Conservation (phyloP, 2,888 invertebrate genomes). For the Empis livida region DNA sequence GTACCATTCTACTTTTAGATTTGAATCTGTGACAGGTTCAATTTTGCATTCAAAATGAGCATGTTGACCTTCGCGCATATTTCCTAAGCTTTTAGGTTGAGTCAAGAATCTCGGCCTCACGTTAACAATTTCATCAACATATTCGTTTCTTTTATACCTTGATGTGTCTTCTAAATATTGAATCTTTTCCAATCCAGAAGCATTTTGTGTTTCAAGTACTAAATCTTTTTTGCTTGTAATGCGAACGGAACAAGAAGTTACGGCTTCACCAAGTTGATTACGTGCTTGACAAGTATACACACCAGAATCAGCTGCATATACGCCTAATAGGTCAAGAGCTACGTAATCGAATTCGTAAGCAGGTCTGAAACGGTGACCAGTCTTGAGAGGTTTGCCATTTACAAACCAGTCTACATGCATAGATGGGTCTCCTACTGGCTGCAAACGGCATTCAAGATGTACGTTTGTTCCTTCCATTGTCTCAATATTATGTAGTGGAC, state of each 20-base stretch:
- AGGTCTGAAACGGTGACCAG: conserved; percentile 88
- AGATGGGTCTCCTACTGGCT: conserved; percentile 80
- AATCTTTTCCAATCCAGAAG: conserved; percentile 82
- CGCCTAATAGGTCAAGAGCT: conserved; percentile 87
- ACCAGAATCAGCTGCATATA: conserved; percentile 94
- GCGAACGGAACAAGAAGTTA: conserved; percentile 80
- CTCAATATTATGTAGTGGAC: conserved; percentile 78
- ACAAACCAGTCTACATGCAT: conserved; percentile 96
- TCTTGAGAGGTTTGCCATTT: conserved; percentile 83
- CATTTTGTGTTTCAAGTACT: conserved; percentile 78
- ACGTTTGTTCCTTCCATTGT: conserved; percentile 84
- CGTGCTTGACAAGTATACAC: conserved; percentile 91
- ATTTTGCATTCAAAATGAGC: conserved; percentile 97
- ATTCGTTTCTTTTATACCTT: conserved; percentile 68
- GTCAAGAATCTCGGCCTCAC: conserved; percentile 75
- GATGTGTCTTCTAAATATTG: conserved; percentile 82
- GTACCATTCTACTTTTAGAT: conserved; percentile 93
- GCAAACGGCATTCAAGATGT: conserved; percentile 80
- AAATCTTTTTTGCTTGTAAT: conserved; percentile 83
- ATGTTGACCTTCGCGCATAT: conserved; percentile 76
- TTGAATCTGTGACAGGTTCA: conserved; percentile 92
- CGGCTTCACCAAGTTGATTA: conserved; percentile 88
- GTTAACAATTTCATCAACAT: conserved; percentile 70
- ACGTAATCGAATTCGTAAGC: conserved; percentile 96
- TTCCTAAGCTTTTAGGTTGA: conserved; percentile 73